Base-by-base conservation (phyloP, 2,113 vertebrate species). In the Lates calcarifer region DNA sequence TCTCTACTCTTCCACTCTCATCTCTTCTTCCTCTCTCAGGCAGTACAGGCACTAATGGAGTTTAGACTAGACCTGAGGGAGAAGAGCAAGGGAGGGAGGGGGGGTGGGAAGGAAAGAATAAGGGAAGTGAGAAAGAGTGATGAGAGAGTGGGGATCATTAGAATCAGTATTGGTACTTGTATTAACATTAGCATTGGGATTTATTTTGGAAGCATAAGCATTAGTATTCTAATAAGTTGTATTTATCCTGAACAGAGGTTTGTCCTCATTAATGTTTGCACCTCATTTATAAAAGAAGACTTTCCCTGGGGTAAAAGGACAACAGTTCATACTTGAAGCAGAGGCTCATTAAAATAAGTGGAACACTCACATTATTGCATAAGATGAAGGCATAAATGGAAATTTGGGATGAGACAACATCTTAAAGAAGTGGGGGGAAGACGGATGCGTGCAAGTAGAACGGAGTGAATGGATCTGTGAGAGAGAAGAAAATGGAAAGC, bases 31-130 rank as follows among this genome's bases (percentile, higher is more conserved):
- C 71, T 74, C 77, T 41, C 70, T 78, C 41, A 68, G 66, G 76
- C 61, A 72, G 70, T 20, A 51, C 35, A 83, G 56, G 10, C 68
- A 80, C 67, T 90, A 85, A 90, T 89, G 87, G 79, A 85, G 82
- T 88, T 83, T 79, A 79, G 85, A 83, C 64, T 70, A 81, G 85
- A 84, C 83, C 89, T 56, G 70, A 89, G 87, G 91, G 82, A 88
- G 22, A 47, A 70, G 39, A 74, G 53, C 11, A 53, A 17, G 49
- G 33, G 35, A 66, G 29, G 56, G 4, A 13, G 2, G 51, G 51
- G 26, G 22, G 11, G 12, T 3, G 56, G 55, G 39, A 51, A 55
- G 45, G 31, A 47, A 31, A 64, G 39, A 71, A n/a, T 28, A 28
- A 66, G 0, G 47, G 14, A 58, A 63, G 65, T 55, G 73, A 65